A percentile compares a stretch with the other conserved stretches of the same genome.
Conservation (phyloP, 2,888 invertebrate species). For the Lithophane ornitopus region DNA sequence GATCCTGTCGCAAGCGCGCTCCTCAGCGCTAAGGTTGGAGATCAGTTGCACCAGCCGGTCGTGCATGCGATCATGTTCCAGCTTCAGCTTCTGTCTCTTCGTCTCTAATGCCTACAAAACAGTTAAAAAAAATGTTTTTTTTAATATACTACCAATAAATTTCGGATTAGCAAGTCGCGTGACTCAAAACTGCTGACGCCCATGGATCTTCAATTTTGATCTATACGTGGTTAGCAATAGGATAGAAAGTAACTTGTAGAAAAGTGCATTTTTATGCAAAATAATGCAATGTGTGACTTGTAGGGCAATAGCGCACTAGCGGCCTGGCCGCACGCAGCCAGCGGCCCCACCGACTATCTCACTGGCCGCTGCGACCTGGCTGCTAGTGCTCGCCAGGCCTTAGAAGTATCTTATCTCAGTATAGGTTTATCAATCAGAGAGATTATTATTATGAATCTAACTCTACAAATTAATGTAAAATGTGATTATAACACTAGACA, state of each 20-base stretch:
- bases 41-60: constrained; percentile 85
- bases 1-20: constrained; percentile 87
- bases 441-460: neutral
- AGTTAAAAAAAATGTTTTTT: neutral
- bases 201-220: neutral
- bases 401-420: neutral
- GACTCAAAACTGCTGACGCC: neutral
- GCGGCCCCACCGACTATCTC: no score
- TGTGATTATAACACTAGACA: neutral
- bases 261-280: neutral
- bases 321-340: no score
- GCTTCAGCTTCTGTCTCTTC: constrained; percentile 84
- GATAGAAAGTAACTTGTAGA: neutral
- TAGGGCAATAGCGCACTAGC: no score
- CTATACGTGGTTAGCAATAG: neutral
- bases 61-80: constrained; percentile 86
- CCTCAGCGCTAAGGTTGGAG: constrained; percentile 86
- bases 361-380: no score
- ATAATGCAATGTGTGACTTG: no score
- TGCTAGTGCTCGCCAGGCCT: no score
- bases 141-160: neutral
- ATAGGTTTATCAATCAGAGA: neutral
- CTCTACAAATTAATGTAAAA: neutral
- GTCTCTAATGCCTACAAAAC: constrained; percentile 82
- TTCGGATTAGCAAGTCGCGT: neutral